A percentile compares a stretch with the other conserved stretches of the same genome.
These are phyloP conservation scores for Astyanax mexicanus DNA, from an alignment of 2,797 vertebrate genomes.

Conservation along the genomic window DNA sequence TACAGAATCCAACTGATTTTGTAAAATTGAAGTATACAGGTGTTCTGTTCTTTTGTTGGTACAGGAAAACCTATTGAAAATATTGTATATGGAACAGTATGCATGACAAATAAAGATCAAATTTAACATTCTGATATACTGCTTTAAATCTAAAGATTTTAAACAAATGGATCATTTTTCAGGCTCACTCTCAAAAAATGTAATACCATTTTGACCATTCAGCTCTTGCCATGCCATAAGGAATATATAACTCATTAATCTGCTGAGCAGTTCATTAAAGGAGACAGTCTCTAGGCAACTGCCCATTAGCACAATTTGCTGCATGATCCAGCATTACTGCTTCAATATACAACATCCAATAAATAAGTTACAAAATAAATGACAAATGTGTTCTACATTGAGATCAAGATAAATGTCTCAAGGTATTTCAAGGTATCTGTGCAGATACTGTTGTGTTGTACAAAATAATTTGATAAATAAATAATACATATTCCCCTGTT, in stretches of 20 bases:
- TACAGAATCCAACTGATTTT: no score
- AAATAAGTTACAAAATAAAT: conserved; percentile 42
- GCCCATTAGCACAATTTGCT: neutral
- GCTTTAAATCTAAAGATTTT: no score
- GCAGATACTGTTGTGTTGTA: conserved; percentile 37
- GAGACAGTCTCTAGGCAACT: neutral
- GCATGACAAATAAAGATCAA: no score
- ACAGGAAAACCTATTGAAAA: no score
- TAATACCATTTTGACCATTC: conserved; percentile 33
- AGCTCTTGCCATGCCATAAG: conserved; percentile 35
- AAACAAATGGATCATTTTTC: neutral
- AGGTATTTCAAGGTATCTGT: conserved; percentile 29
- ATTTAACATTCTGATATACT: no score
- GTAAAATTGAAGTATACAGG: no score
- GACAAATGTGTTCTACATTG: conserved; percentile 22
- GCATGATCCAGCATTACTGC: conserved; percentile 37
- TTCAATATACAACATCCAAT: conserved; percentile 51
- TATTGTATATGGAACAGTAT: no score
- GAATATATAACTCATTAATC: conserved; percentile 53
- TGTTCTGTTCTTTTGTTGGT: no score
- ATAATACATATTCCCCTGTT: conserved; percentile 40
- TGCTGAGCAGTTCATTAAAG: conserved; percentile 38
- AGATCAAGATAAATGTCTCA: conserved; percentile 24
- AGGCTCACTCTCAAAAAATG: conserved; percentile 28
- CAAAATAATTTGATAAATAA: conserved; percentile 22